Percentiles rank a stretch among this genome's conserved stretches.
Evolutionary conservation across 2,888 invertebrate genomes (phyloP).

Genomic region (Cantharis nigra): DNA sequence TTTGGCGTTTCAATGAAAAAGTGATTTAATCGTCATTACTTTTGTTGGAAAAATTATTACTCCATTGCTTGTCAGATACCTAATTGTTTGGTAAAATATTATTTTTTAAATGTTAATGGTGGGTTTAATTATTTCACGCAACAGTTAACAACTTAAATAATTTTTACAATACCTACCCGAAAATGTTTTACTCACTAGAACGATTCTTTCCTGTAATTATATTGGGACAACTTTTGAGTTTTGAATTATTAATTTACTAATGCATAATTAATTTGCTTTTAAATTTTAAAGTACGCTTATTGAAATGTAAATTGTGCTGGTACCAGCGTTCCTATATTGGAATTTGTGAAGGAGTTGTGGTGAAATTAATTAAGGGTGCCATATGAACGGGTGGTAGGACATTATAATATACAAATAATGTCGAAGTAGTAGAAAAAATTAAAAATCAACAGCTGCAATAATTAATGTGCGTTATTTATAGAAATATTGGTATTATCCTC

Average conservation of each 20-base stretch:
- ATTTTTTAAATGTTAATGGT: background rate
- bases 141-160: background rate
- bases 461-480: background rate
- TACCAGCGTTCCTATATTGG: background rate
- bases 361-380: background rate
- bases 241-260: background rate
- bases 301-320: constrained; percentile 1
- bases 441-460: background rate
- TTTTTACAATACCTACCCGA: background rate
- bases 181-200: background rate
- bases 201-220: background rate
- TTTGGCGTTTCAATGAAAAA: background rate
- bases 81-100: background rate
- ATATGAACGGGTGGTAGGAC: background rate
- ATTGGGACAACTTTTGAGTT: background rate
- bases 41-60: background rate
- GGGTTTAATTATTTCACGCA: background rate
- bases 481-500: background rate
- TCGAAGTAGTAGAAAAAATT: background rate
- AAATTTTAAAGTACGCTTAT: background rate
- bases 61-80: background rate
- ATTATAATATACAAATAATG: background rate
- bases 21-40: background rate
- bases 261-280: background rate
- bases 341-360: background rate